Conservation (phyloP, 2,888 invertebrate genomes). For the Eumerus sabulonum region DNA sequence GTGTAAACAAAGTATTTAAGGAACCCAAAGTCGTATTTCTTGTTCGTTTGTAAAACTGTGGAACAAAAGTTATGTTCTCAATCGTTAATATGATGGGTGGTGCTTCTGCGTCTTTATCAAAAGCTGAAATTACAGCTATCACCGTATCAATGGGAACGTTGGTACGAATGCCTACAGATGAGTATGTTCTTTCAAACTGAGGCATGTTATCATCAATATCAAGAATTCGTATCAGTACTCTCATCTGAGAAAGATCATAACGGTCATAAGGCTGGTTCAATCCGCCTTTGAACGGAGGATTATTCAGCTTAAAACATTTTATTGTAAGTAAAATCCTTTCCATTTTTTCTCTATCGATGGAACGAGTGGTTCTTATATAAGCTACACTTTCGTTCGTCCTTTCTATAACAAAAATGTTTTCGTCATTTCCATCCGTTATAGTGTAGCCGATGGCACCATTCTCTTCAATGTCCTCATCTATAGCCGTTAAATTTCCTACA, state of each 20-base stretch:
- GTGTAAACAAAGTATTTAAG: constrained; percentile 81
- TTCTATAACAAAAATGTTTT: constrained; percentile 82
- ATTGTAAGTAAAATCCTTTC: constrained; percentile 83
- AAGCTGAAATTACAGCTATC: constrained; percentile 84
- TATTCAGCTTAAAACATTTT: constrained; percentile 84
- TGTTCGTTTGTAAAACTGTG: constrained; percentile 78
- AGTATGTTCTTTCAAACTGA: constrained; percentile 82
- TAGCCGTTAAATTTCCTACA: constrained; percentile 84
- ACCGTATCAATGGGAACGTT: constrained; percentile 87
- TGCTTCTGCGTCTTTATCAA: constrained; percentile 85
- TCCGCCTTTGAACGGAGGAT: constrained; percentile 77
- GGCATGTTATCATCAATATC: constrained; percentile 89
- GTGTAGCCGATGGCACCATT: constrained; percentile 88
- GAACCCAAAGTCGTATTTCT: constrained; percentile 79
- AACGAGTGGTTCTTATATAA: constrained; percentile 81
- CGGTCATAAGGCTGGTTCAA: constrained; percentile 81
- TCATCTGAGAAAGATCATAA: constrained; percentile 85
- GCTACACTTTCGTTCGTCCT: constrained; percentile 84
- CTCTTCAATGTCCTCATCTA: constrained; percentile 87
- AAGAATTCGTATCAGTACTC: constrained; percentile 82
- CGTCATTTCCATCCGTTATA: constrained; percentile 87
- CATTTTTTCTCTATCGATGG: constrained; percentile 84
- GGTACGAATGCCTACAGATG: constrained; percentile 86
- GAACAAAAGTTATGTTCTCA: constrained; percentile 81
- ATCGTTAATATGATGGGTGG: constrained; percentile 83